Percentiles rank a stretch among this genome's conserved stretches.
Conservation (phyloP, 1,140 invertebrate species). For the Leptoteleia sp. region DNA sequence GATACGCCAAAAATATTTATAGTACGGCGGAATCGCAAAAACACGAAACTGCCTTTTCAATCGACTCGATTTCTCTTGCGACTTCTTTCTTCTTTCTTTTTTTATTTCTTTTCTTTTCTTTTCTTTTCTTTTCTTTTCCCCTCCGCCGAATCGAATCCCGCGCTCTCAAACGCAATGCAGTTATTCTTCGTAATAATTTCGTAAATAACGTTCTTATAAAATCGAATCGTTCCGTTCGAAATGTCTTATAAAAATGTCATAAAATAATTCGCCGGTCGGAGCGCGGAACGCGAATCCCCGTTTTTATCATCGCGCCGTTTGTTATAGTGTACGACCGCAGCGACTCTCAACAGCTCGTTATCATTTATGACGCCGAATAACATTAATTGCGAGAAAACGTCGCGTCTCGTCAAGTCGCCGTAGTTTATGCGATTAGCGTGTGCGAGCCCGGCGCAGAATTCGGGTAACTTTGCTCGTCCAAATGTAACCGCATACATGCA, state of each 20-base stretch:
- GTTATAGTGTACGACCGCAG: slow-evolving; percentile 41
- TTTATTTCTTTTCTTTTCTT: too few relatives aligned
- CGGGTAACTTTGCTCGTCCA: too few relatives aligned
- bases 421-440: slow-evolving; percentile 51
- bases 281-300: slow-evolving; percentile 27
- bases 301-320: slow-evolving; percentile 56
- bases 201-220: slow-evolving; percentile 63
- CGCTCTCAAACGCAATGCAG: slow-evolving; percentile 38
- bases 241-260: slow-evolving; percentile 58
- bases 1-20: slow-evolving; percentile 53
- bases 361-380: slow-evolving; percentile 62
- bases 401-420: slow-evolving; percentile 46
- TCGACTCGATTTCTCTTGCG: slow-evolving; percentile 42
- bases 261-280: slow-evolving; percentile 42
- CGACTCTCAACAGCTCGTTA: slow-evolving; percentile 57
- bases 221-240: slow-evolving; percentile 55
- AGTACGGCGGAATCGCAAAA: slow-evolving; percentile 51
- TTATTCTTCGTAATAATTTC: slow-evolving; percentile 63
- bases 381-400: slow-evolving; percentile 60
- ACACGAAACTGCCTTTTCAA: slow-evolving; percentile 52
- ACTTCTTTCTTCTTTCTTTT: slow-evolving; percentile 6
- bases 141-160: too few relatives aligned
- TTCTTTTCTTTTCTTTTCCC: too few relatives aligned
- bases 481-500: slow-evolving; percentile 11
- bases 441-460: not conserved